Evolutionary conservation across 2,797 vertebrate genomes (phyloP).

Genomic region (Myripristis jacobus): DNA sequence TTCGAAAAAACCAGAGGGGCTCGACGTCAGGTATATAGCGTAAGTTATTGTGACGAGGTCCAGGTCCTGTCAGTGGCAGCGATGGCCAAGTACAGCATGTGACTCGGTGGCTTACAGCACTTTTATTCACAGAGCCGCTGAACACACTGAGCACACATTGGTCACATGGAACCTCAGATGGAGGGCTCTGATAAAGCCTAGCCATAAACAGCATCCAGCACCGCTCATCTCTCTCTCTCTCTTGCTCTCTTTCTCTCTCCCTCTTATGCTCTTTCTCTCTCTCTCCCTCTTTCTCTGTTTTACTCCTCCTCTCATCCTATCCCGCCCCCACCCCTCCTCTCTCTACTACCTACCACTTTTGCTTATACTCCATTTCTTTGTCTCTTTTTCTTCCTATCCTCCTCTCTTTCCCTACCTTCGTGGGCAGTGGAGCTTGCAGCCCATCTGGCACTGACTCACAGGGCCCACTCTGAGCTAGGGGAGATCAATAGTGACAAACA

Average conservation of each 20-base stretch:
- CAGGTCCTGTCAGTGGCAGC: conserved; percentile 60
- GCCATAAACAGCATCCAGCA: conserved; percentile 74
- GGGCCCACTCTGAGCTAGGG: conserved; percentile 76
- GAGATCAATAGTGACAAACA: conserved; percentile 84
- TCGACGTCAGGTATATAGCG: conserved; percentile 63
- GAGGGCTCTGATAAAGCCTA: conserved; percentile 83
- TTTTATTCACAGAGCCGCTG: conserved; percentile 70
- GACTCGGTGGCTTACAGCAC: conserved; percentile 64
- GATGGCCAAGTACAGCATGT: conserved; percentile 59
- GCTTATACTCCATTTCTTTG: conserved; percentile 68
- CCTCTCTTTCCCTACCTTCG: conserved; percentile 69
- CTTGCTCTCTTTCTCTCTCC: background rate
- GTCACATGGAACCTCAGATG: conserved; percentile 82
- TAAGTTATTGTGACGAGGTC: conserved; percentile 76
- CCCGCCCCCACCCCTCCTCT: conserved; percentile 31
- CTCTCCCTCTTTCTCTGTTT: conserved; percentile 32
- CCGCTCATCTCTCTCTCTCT: conserved; percentile 45
- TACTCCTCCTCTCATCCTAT: conserved; percentile 41
- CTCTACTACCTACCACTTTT: conserved; percentile 70
- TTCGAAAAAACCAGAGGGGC: conserved; percentile 49
- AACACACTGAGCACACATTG: conserved; percentile 76
- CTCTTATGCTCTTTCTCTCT: background rate
- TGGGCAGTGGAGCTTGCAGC: conserved; percentile 80
- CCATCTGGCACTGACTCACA: conserved; percentile 82
- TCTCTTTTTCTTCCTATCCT: conserved; percentile 65